Percentiles rank a stretch among this genome's conserved stretches.
Evolutionary conservation across 2,888 invertebrate genomes (phyloP).

Genomic region (Zonitis immaculata): DNA sequence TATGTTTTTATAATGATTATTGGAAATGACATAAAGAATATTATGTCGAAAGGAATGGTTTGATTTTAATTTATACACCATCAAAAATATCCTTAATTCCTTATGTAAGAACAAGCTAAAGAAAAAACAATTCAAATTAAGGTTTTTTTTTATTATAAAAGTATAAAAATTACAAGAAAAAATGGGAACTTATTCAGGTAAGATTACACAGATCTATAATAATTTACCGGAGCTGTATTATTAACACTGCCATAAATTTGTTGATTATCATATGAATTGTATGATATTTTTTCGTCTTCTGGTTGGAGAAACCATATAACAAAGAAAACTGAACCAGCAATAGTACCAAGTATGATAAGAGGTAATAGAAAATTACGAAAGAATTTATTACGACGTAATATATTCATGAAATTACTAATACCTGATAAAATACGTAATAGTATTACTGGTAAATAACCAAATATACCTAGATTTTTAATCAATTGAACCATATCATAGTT

Average conservation of each 20-base stretch:
- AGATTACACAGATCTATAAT: conserved; percentile 15
- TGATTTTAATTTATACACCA: background rate
- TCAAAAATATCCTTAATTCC: too few relatives aligned
- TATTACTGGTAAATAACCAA: conserved; percentile 41
- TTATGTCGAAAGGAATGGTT: background rate
- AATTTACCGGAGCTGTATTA: background rate
- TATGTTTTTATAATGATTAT: background rate
- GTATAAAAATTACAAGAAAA: background rate
- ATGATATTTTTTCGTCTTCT: conserved; percentile 16
- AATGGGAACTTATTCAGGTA: conserved; percentile 3
- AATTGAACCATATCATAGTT: conserved; percentile 26
- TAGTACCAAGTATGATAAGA: conserved; percentile 31
- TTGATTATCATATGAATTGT: conserved; percentile 9
- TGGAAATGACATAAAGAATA: background rate
- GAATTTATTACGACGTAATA: conserved; percentile 41
- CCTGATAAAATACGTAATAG: conserved; percentile 39
- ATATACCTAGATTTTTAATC: conserved; percentile 36
- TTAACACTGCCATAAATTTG: background rate
- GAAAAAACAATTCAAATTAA: too few relatives aligned
- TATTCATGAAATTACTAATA: conserved; percentile 34
- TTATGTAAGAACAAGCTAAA: too few relatives aligned
- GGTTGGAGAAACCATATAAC: conserved; percentile 43
- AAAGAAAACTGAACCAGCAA: conserved; percentile 40
- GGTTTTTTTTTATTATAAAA: conserved; percentile 1
- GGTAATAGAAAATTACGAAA: conserved; percentile 43